Percentiles rank a stretch among this genome's conserved stretches.
These are phyloP conservation scores for Isaurus tuberculatus DNA, from an alignment of 92 coral and sea anemone species.

Conservation along the genomic window DNA sequence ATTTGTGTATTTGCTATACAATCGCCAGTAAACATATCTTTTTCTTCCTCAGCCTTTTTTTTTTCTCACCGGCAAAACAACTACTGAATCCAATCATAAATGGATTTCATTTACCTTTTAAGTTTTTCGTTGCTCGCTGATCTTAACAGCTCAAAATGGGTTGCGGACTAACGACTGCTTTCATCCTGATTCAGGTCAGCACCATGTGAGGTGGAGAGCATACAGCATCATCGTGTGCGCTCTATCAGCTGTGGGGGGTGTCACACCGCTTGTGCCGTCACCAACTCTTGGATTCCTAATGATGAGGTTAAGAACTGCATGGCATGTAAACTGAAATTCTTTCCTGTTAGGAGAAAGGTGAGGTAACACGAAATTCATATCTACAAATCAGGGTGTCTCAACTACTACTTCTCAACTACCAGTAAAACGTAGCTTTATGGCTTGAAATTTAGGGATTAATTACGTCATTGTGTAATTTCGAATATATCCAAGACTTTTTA, in stretches of 20 bases:
- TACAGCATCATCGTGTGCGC: slow-evolving; percentile 90
- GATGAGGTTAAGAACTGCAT: slow-evolving; percentile 92
- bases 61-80: too few species aligned
- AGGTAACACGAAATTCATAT: neutral
- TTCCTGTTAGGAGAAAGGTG: slow-evolving; percentile 82
- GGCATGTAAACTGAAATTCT: slow-evolving; percentile 90
- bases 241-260: slow-evolving; percentile 82
- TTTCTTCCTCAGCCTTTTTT: too few species aligned
- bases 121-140: too few species aligned
- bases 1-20: too few species aligned
- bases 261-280: slow-evolving; percentile 90
- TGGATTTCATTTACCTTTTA: too few species aligned
- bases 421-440: too few species aligned
- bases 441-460: too few species aligned
- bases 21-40: too few species aligned
- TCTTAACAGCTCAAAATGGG: neutral
- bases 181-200: slow-evolving; percentile 48
- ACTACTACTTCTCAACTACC: too few species aligned
- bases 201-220: slow-evolving; percentile 84
- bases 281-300: slow-evolving; percentile 89
- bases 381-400: neutral
- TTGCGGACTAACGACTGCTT: neutral
- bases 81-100: too few species aligned
- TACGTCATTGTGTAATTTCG: too few species aligned
- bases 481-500: too few species aligned